These are phyloP conservation scores for Fissipunctia ypsillon DNA, from an alignment of 2,888 invertebrate genomes.

Conservation along the genomic window DNA sequence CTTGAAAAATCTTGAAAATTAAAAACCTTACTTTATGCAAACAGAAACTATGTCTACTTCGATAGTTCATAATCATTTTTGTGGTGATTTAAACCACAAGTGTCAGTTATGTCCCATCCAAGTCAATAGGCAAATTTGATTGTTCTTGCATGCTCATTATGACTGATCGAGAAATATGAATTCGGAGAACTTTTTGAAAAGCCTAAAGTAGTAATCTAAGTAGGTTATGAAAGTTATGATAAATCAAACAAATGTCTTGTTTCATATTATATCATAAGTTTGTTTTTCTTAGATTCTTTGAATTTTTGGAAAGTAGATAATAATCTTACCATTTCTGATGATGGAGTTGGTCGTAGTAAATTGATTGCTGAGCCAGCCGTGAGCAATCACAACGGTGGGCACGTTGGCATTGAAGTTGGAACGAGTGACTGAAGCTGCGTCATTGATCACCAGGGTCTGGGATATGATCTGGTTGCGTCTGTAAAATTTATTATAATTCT, in stretches of 20 bases:
- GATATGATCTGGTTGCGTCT: conserved; percentile 73
- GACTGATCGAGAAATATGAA: neutral
- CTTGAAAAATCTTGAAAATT: neutral
- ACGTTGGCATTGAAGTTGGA: conserved; percentile 75
- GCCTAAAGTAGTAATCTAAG: neutral
- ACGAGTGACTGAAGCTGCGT: conserved; percentile 72
- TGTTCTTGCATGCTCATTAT: neutral
- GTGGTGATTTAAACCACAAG: neutral
- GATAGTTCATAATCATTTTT: neutral
- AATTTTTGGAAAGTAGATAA: neutral
- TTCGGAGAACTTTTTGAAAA: neutral
- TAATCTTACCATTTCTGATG: conserved; percentile 74
- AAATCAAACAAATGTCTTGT: neutral
- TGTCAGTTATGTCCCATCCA: neutral
- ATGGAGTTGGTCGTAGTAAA: conserved; percentile 73
- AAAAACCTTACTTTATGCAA: neutral
- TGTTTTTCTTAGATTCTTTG: too few relatives aligned
- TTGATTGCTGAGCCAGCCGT: conserved; percentile 77
- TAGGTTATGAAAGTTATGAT: too few relatives aligned
- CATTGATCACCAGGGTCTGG: conserved; percentile 73
- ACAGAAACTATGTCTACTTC: neutral
- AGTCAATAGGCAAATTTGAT: neutral
- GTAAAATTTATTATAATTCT: conserved; percentile 29
- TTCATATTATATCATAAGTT: too few relatives aligned
- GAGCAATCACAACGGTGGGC: conserved; percentile 71